A percentile compares a stretch with the other conserved stretches of the same genome.
These are phyloP conservation scores for Ceratosolen fusciceps DNA, from an alignment of 1,140 invertebrate genomes.

Conservation along the genomic window DNA sequence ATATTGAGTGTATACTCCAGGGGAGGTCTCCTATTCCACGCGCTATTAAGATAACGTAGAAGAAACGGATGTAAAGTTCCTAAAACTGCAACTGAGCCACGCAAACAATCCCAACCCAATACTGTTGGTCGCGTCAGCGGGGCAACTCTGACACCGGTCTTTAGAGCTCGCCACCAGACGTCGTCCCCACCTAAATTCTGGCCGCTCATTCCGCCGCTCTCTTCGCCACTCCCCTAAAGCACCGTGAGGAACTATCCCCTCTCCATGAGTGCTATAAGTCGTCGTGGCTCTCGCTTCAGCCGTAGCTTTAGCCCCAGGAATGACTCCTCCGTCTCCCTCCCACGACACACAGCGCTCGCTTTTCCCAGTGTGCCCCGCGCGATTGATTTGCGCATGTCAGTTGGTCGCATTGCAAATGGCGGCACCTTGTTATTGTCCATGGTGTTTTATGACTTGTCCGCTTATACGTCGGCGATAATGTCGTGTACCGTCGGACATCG, in stretches of 20 bases:
- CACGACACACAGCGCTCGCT: conserved; percentile 37
- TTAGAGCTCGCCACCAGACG: background rate
- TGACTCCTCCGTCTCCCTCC: conserved; percentile 58
- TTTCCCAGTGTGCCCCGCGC: conserved; percentile 61
- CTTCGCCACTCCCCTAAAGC: background rate
- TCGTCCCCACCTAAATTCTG: background rate
- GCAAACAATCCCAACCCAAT: no score
- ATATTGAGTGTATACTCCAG: no score
- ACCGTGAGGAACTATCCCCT: no score
- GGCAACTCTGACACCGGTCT: no score
- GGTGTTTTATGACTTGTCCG: conserved; percentile 77
- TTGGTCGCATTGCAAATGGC: conserved; percentile 82
- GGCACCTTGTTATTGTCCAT: conserved; percentile 83
- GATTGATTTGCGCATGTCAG: conserved; percentile 78
- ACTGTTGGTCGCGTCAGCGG: no score
- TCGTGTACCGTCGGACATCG: conserved; percentile 25
- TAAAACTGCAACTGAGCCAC: no score
- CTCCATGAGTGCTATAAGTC: no score
- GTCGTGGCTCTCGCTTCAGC: background rate
- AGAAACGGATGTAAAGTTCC: no score
- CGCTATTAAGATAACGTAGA: no score
- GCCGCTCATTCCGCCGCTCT: background rate
- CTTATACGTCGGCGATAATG: conserved; percentile 54
- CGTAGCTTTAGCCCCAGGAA: background rate
- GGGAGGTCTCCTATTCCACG: no score